Evolutionary conservation across 2,113 vertebrate species (phyloP).

Genomic region (Scartelaos histophorus): DNA sequence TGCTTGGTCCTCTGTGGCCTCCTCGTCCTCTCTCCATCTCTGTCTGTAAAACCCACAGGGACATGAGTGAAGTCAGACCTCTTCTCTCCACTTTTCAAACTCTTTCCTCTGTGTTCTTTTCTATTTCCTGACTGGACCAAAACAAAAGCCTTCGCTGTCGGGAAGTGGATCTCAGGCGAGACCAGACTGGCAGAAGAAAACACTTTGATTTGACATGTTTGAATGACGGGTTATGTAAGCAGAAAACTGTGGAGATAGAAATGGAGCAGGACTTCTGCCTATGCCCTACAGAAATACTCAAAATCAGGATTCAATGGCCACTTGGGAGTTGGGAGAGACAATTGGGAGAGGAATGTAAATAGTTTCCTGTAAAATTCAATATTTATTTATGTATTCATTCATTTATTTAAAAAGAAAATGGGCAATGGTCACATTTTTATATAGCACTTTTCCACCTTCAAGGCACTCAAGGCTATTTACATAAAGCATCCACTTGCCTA

Average conservation of each 20-base stretch:
- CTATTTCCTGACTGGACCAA: constrained; percentile 57
- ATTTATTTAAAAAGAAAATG: no score
- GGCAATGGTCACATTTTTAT: no score
- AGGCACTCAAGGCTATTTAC: no score
- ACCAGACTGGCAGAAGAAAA: constrained; percentile 41
- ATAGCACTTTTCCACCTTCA: no score
- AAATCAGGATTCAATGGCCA: not conserved
- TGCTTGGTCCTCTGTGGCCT: constrained; percentile 18
- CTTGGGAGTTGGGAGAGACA: no score
- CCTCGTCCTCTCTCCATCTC: constrained; percentile 42
- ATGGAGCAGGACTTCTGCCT: constrained; percentile 30
- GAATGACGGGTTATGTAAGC: constrained; percentile 59
- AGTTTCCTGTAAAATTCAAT: no score
- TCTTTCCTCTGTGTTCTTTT: constrained; percentile 21
- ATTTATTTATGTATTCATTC: no score
- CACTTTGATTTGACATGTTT: constrained; percentile 40
- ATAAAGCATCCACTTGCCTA: no score
- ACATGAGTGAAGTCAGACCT: constrained; percentile 31
- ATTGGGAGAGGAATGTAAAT: no score
- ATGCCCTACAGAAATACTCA: constrained; percentile 23
- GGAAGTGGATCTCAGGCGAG: constrained; percentile 62
- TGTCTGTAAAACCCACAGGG: constrained; percentile 44
- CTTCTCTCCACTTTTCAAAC: constrained; percentile 16
- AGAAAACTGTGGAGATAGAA: constrained; percentile 37
- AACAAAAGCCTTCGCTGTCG: constrained; percentile 72